A percentile compares a stretch with the other conserved stretches of the same genome.
phyloP scores from a whole-genome alignment of 2,888 invertebrate genomes.

The Drosophila histrio region DNA sequence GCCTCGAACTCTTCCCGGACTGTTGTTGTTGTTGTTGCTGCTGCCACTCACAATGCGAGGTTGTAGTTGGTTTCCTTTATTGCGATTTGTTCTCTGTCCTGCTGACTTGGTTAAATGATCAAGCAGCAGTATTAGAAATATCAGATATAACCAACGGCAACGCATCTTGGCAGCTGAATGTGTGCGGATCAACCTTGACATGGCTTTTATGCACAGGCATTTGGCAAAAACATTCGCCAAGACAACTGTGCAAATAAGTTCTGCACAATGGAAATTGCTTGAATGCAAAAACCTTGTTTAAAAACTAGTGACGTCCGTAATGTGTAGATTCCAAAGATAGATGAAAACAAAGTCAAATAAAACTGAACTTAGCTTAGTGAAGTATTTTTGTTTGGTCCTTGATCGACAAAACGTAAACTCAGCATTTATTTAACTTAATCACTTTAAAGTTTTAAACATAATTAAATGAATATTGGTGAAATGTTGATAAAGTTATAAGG shows the following conservation, averaged over 20 bases:
- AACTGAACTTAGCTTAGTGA: background rate
- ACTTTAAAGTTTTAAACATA: background rate
- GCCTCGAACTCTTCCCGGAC: background rate
- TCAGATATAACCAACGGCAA: slow-evolving; percentile 49
- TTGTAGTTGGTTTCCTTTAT: background rate
- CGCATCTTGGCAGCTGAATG: slow-evolving; percentile 51
- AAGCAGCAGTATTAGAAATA: slow-evolving; percentile 43
- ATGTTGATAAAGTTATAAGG: background rate
- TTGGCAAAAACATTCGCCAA: slow-evolving; percentile 23
- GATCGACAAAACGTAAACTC: background rate
- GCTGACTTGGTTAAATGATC: slow-evolving; percentile 20
- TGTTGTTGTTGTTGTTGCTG: background rate
- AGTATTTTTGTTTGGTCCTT: background rate
- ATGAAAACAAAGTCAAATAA: background rate
- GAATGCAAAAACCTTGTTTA: slow-evolving; percentile 26
- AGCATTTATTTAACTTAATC: no score
- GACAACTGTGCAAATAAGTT: slow-evolving; percentile 64
- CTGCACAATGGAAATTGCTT: slow-evolving; percentile 26
- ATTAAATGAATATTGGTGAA: background rate
- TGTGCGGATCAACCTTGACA: slow-evolving; percentile 16
- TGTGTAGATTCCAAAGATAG: background rate
- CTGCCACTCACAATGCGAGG: background rate
- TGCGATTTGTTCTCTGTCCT: background rate
- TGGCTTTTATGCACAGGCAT: slow-evolving; percentile 45
- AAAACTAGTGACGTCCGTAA: slow-evolving; percentile 32